A percentile compares a stretch with the other conserved stretches of the same genome.
Conservation (phyloP, 2,113 vertebrate genomes). For the Symphodus melops region DNA sequence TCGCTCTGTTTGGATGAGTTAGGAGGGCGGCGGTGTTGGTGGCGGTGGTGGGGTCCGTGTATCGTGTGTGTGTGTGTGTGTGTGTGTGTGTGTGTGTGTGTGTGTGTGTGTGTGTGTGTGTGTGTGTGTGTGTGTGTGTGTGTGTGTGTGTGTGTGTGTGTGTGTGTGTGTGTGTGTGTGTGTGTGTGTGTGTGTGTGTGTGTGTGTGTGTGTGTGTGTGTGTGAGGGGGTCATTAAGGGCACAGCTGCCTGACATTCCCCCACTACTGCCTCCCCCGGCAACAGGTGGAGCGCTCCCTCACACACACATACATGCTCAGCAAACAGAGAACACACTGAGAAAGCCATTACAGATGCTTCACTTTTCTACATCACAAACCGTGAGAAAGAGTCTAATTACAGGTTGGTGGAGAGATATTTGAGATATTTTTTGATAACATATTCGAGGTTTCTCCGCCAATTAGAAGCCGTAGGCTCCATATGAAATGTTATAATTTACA, state of each 20-base stretch:
- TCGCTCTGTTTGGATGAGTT: conserved; percentile 35
- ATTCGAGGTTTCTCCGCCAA: neutral
- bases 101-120: conserved; percentile 25
- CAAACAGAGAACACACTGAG: neutral
- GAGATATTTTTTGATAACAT: neutral
- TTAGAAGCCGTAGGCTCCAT: neutral
- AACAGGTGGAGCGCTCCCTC: conserved; percentile 73
- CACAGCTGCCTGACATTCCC: conserved; percentile 73
- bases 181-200: conserved; percentile 13
- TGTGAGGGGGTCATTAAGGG: conserved; percentile 46
- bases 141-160: conserved; percentile 27
- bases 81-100: conserved; percentile 16
- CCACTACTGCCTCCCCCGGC: conserved; percentile 20
- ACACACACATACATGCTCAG: neutral
- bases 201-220: no score
- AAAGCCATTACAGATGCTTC: neutral
- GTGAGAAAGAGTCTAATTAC: neutral
- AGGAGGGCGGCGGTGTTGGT: conserved; percentile 16
- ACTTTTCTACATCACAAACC: neutral
- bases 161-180: no score
- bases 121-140: conserved; percentile 27
- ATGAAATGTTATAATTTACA: neutral
- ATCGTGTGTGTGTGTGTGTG: conserved; percentile 27
- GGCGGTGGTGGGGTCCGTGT: conserved; percentile 30
- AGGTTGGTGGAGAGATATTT: neutral